Evolutionary conservation across 2,113 vertebrate genomes (phyloP).

Genomic region (Cnemophilus loriae): DNA sequence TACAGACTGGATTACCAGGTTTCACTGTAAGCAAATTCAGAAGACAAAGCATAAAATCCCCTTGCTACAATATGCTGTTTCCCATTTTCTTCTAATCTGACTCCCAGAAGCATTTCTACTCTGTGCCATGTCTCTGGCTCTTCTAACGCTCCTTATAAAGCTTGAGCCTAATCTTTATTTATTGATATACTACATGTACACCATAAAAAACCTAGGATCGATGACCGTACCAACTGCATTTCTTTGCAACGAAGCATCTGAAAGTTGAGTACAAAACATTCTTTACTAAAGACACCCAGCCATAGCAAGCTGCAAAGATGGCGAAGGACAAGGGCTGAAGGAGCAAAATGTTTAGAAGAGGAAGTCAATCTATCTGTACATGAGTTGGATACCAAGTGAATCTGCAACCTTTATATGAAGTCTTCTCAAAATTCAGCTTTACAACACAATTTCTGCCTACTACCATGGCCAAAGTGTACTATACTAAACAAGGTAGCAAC

Average conservation of each 20-base stretch:
- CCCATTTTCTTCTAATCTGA: not conserved
- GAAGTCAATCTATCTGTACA: not conserved
- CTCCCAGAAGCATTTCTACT: not conserved
- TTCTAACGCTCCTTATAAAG: not conserved
- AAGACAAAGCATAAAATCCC: not conserved
- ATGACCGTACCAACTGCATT: not conserved
- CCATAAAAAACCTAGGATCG: accelerated
- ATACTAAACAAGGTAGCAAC: not conserved
- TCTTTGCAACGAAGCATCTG: not conserved
- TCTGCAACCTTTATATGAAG: not conserved
- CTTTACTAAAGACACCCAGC: not conserved
- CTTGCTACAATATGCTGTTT: not conserved
- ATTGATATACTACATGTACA: not conserved
- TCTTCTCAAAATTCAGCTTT: not conserved
- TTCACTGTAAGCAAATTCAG: not conserved
- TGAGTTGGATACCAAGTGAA: not conserved
- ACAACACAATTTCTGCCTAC: not conserved
- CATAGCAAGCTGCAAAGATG: not conserved
- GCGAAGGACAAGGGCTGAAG: not conserved
- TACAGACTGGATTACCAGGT: not conserved
- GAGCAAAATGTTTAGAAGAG: not conserved
- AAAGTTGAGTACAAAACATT: not conserved
- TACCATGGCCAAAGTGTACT: not conserved
- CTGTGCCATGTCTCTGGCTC: not conserved
- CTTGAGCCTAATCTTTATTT: not conserved